Conservation (phyloP, 2,888 invertebrate species). For the Zelleria hepariella region DNA sequence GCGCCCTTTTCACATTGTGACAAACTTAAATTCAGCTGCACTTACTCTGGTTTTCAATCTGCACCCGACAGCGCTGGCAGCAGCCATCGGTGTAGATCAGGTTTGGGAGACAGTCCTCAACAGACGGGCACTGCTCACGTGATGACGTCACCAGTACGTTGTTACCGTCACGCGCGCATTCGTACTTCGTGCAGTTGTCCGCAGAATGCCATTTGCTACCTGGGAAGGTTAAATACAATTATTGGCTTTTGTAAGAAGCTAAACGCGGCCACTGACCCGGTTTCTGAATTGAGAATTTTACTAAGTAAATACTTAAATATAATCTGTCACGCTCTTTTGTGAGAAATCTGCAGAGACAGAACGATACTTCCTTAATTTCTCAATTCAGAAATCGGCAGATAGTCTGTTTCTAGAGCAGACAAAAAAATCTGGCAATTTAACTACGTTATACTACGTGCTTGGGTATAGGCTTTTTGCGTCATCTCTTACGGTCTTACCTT, state of each 20-base stretch:
- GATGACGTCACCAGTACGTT: constrained; percentile 69
- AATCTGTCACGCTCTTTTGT: no score
- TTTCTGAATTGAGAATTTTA: background rate
- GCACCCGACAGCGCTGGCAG: constrained; percentile 75
- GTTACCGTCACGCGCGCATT: constrained; percentile 57
- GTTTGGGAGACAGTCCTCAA: constrained; percentile 71
- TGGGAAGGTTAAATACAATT: constrained; percentile 21
- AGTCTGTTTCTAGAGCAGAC: background rate
- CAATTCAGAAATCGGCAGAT: background rate
- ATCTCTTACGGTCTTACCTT: no score
- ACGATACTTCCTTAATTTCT: background rate
- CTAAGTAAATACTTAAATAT: no score
- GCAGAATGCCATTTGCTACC: constrained; percentile 72
- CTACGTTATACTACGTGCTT: no score
- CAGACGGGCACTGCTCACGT: constrained; percentile 73
- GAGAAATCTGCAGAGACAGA: background rate
- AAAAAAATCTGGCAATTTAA: no score
- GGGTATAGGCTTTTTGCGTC: no score
- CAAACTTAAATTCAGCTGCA: constrained; percentile 10
- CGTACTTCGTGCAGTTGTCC: constrained; percentile 77
- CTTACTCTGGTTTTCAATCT: constrained; percentile 58
- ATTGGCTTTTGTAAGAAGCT: no score
- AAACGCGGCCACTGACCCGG: no score
- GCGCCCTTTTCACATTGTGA: no score
- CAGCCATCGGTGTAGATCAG: constrained; percentile 75